Evolutionary conservation across 2,888 invertebrate species (phyloP).

Genomic region (Conistra vaccinii): DNA sequence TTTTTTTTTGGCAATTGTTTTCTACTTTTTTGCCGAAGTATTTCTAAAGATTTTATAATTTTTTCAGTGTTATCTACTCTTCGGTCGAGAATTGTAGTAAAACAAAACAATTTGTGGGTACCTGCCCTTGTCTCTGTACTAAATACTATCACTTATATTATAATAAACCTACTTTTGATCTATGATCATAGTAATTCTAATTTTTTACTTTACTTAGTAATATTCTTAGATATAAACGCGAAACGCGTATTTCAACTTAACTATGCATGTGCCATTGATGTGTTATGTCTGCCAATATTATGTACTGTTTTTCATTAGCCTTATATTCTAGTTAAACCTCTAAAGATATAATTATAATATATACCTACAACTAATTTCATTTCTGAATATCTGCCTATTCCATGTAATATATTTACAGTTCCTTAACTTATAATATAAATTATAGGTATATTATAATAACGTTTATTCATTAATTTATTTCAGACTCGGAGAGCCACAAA

Average conservation of each 20-base stretch:
- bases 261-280: no score
- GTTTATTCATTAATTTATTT: background rate
- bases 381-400: background rate
- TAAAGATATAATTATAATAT: background rate
- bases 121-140: background rate
- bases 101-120: background rate
- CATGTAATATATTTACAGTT: background rate
- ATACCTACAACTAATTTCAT: conserved; percentile 1
- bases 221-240: background rate
- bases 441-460: no score
- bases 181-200: background rate
- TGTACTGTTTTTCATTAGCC: background rate
- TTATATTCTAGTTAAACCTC: background rate
- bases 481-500: background rate
- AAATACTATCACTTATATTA: no score
- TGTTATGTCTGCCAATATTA: background rate
- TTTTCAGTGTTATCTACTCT: background rate
- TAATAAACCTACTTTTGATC: background rate
- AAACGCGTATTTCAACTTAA: background rate
- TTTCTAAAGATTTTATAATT: no score
- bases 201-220: background rate
- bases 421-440: background rate
- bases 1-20: background rate
- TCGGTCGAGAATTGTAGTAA: background rate
- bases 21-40: background rate